phyloP scores from a whole-genome alignment of 1,140 invertebrate species.

The Calosoma granatense region DNA sequence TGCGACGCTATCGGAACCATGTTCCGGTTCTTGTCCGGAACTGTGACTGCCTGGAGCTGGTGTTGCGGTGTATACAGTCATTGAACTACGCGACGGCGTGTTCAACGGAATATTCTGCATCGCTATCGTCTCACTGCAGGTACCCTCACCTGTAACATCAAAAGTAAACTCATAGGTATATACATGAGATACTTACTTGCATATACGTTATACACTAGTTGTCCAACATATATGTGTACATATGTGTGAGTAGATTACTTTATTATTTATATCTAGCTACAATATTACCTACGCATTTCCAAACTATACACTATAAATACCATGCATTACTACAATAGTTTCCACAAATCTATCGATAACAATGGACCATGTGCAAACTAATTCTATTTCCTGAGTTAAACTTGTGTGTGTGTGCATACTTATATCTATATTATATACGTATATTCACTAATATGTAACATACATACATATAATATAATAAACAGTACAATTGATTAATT shows the following conservation, averaged over 20 bases:
- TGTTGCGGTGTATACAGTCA: not conserved
- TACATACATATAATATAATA: too few species aligned
- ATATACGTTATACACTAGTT: constrained; percentile 7
- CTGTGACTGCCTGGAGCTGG: constrained; percentile 5
- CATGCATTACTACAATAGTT: too few species aligned
- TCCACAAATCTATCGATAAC: too few species aligned
- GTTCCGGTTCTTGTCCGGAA: constrained; percentile 14
- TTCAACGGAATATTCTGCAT: constrained; percentile 23
- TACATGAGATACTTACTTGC: constrained; percentile 11
- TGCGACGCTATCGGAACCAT: constrained; percentile 22
- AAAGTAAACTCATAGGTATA: constrained; percentile 10
- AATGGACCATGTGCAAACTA: too few species aligned
- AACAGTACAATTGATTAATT: too few species aligned
- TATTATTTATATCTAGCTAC: not conserved
- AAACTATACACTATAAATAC: too few species aligned
- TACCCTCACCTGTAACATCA: constrained; percentile 16
- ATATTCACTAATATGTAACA: too few species aligned
- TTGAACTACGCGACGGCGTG: constrained; percentile 24
- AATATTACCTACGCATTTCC: too few species aligned
- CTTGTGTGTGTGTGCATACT: too few species aligned
- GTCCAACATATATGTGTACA: constrained; percentile 10
- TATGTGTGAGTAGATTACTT: not conserved
- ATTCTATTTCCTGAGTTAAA: too few species aligned
- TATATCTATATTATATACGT: too few species aligned
- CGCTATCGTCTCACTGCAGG: constrained; percentile 20